These are phyloP conservation scores for Antheraea assamensis DNA, from an alignment of 2,888 invertebrate genomes.

Conservation along the genomic window DNA sequence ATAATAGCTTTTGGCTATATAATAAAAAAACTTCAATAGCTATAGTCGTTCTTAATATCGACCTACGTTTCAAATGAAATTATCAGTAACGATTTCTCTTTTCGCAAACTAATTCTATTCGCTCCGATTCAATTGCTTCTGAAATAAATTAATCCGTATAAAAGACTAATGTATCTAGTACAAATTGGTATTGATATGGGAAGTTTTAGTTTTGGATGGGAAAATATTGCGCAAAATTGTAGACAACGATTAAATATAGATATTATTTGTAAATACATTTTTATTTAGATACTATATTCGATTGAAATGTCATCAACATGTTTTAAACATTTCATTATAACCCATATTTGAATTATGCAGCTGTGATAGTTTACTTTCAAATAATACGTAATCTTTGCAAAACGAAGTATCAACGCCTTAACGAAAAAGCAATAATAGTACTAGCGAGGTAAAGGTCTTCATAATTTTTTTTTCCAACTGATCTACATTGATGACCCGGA, in stretches of 20 bases:
- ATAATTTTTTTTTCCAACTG: no score
- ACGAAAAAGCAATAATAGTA: no score
- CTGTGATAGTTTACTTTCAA: no score
- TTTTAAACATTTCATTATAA: no score
- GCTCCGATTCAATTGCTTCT: background rate
- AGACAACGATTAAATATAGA: background rate
- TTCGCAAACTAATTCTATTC: conserved; percentile 2
- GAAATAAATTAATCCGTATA: background rate
- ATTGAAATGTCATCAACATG: background rate
- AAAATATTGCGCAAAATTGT: no score
- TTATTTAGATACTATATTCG: background rate
- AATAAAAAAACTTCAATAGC: background rate
- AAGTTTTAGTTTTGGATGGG: no score
- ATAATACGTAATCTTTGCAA: no score
- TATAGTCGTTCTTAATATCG: background rate
- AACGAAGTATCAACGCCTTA: no score
- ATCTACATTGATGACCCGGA: no score
- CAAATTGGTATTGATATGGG: background rate
- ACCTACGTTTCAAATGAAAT: background rate
- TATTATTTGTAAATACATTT: background rate
- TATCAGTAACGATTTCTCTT: background rate
- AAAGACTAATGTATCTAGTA: background rate
- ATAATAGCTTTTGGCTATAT: background rate
- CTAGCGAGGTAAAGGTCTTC: no score
- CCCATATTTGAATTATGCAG: no score